Evolutionary conservation across 2,797 vertebrate species (phyloP).

Genomic region (Microctenopoma lineatum): DNA sequence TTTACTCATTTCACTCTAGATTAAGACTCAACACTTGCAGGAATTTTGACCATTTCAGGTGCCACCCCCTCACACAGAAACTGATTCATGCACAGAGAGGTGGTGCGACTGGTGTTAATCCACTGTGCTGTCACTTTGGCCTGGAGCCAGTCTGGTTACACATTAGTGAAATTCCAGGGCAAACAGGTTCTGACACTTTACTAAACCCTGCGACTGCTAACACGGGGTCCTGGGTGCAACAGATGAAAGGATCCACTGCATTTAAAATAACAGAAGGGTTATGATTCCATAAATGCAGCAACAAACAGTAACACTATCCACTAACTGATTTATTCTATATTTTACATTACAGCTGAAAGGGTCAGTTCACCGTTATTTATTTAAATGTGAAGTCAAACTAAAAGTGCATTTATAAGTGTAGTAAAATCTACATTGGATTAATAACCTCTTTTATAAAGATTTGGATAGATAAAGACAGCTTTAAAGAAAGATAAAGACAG

Average conservation of each 20-base stretch:
- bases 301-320: too few species aligned
- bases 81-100: not conserved
- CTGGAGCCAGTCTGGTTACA: constrained; percentile 66
- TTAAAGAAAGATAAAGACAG: too few species aligned
- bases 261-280: not conserved
- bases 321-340: too few species aligned
- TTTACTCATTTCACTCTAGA: not conserved
- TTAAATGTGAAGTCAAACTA: too few species aligned
- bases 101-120: constrained; percentile 45
- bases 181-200: constrained; percentile 10
- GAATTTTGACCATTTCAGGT: not conserved
- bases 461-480: too few species aligned
- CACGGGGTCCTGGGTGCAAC: not conserved
- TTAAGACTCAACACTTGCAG: not conserved
- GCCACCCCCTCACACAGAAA: not conserved
- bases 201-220: constrained; percentile 9
- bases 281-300: not conserved
- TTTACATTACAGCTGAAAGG: too few species aligned
- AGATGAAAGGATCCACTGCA: not conserved
- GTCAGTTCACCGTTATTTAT: too few species aligned
- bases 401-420: too few species aligned
- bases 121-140: constrained; percentile 57
- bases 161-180: constrained; percentile 71
- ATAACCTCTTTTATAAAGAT: too few species aligned
- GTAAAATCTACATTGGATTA: too few species aligned